These are phyloP conservation scores for Drosophila neotestacea DNA, from an alignment of 2,888 invertebrate species.

Conservation along the genomic window DNA sequence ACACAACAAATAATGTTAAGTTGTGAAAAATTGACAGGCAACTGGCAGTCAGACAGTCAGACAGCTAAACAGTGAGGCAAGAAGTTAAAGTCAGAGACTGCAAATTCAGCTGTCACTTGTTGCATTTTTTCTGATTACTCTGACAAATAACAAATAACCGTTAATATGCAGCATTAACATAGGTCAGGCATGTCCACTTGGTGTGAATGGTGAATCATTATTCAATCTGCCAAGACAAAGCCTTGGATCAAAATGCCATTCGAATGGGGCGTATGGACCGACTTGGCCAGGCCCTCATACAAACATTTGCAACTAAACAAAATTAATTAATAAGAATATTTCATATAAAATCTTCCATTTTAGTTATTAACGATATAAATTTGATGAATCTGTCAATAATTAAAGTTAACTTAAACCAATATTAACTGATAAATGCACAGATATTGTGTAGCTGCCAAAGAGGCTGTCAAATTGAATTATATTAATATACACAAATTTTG, in stretches of 20 bases:
- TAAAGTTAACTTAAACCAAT: conserved; percentile 9
- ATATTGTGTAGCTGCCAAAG: conserved; percentile 3
- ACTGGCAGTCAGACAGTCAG: conserved; percentile 44
- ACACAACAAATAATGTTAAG: conserved; percentile 63
- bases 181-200: conserved; percentile 65
- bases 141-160: conserved; percentile 75
- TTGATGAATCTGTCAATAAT: conserved; percentile 19
- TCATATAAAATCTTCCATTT: background rate
- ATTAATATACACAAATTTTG: background rate
- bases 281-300: conserved; percentile 6
- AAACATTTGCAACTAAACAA: background rate
- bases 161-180: conserved; percentile 68
- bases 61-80: conserved; percentile 1
- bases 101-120: conserved; percentile 57
- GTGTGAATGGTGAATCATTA: conserved; percentile 62
- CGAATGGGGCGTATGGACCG: conserved; percentile 42
- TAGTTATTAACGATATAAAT: background rate
- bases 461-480: conserved; percentile 16
- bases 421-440: conserved; percentile 14
- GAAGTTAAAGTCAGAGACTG: conserved; percentile 10
- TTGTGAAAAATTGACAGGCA: conserved; percentile 61
- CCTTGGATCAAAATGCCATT: conserved; percentile 69
- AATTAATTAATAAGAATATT: conserved; percentile 17
- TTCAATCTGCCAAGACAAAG: conserved; percentile 64
- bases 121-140: conserved; percentile 59